phyloP scores from a whole-genome alignment of 1,140 invertebrate genomes.

The Daktulosphaira vitifoliae region DNA sequence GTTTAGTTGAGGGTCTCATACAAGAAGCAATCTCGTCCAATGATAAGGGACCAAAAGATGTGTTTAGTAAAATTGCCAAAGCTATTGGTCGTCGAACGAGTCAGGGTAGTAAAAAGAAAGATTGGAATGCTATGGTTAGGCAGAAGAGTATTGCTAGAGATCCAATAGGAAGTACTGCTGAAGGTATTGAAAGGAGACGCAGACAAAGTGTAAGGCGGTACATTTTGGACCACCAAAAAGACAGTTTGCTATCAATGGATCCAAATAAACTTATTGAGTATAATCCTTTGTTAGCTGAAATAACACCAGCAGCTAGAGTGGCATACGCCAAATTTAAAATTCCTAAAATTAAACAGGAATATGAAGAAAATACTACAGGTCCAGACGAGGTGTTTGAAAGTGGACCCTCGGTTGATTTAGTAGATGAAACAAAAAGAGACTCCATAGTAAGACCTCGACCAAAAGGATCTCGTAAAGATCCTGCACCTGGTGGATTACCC shows the following conservation, averaged over 20 bases:
- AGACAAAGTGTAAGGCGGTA: constrained; percentile 57
- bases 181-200: constrained; percentile 50
- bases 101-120: constrained; percentile 55
- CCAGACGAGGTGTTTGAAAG: constrained; percentile 34
- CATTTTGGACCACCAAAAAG: constrained; percentile 38
- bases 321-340: constrained; percentile 81
- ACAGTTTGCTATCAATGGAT: constrained; percentile 50
- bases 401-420: not conserved
- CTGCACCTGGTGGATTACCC: constrained; percentile 39
- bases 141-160: constrained; percentile 57
- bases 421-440: constrained; percentile 36
- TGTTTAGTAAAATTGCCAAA: constrained; percentile 68
- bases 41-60: constrained; percentile 61
- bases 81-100: constrained; percentile 58
- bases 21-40: constrained; percentile 55
- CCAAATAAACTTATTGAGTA: constrained; percentile 63
- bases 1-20: constrained; percentile 72
- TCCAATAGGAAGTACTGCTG: constrained; percentile 66
- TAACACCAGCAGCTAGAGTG: constrained; percentile 63
- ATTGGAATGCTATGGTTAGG: constrained; percentile 75
- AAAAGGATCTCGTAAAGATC: constrained; percentile 30
- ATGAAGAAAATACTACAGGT: constrained; percentile 41
- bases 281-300: constrained; percentile 65
- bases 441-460: constrained; percentile 35
- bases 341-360: constrained; percentile 53